Percentiles rank a stretch among this genome's conserved stretches.
These are phyloP conservation scores for Ophraella communa DNA, from an alignment of 2,888 invertebrate genomes.

Conservation along the genomic window DNA sequence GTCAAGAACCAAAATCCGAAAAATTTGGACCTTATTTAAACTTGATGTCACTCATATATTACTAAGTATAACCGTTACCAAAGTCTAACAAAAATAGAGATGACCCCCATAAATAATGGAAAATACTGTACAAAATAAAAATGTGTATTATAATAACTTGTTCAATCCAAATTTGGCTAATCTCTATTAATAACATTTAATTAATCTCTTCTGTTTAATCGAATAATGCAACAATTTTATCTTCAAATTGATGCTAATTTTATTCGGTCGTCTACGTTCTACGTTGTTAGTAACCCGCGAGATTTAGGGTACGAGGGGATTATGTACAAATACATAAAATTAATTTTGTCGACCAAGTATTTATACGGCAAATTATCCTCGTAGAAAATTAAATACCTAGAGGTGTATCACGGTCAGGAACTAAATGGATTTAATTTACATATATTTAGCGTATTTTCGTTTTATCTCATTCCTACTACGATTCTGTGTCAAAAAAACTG, in stretches of 20 bases:
- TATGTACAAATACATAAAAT: conserved; percentile 11
- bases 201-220: not conserved
- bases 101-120: too few relatives aligned
- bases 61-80: too few relatives aligned
- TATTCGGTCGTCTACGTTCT: not conserved
- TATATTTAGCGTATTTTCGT: conserved; percentile 13
- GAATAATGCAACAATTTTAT: not conserved
- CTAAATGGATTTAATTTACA: conserved; percentile 19
- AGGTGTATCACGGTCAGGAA: conserved; percentile 14
- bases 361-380: conserved; percentile 12
- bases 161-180: not conserved
- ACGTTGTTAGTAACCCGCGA: not conserved
- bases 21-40: too few relatives aligned
- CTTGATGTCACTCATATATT: too few relatives aligned
- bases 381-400: conserved; percentile 7
- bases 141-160: too few relatives aligned
- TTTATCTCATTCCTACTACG: not conserved
- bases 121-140: too few relatives aligned
- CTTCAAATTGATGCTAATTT: not conserved
- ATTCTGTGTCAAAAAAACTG: too few relatives aligned
- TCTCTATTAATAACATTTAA: not conserved
- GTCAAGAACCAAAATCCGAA: too few relatives aligned
- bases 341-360: conserved; percentile 13
- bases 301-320: not conserved
- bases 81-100: too few relatives aligned